Base-by-base conservation (phyloP, 2,888 invertebrate species). In the Ganaspis brasiliensis region DNA sequence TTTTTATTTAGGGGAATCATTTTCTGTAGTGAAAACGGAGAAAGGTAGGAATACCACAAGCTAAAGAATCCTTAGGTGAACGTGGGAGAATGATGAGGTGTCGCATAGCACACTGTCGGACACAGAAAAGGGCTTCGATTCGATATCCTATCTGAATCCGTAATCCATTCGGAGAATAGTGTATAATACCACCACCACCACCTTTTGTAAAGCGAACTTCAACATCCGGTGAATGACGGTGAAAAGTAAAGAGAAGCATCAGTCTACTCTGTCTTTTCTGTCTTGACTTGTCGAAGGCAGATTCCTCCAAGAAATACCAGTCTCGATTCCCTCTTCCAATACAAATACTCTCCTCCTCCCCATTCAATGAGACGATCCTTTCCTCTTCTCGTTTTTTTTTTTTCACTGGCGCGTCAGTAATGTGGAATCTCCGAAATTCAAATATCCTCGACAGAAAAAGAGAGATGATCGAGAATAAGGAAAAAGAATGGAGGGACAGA, bases 81-180 rank as follows among this genome's bases (percentile, higher is more conserved):
- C 84, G 85, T 86, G 83, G 80, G 63, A 84, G 86, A 87, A 87
- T 84, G 87, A 87, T 84, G 84, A 87, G 86, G 86, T 86, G 86
- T 85, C 84, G 84, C 81, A 45, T 75, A 72, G 67, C 73, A 78
- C 75, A 75, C 73, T 79, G 79, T 82, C 78, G 82, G 80, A 81
- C 80, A 82, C 77, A 79, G 75, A 74, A 59, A 73, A 73, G 79
- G 79, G 81, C 81, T 86, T 81, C 79, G 79, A 78, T 77, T 79
- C 73, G 79, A 82, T 79, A 86, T 88, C 86, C 87, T 81, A 88
- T 88, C 84, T 86, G 88, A 88, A 87, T 88, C 85, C 84, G 87
- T 88, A 87, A 88, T 88, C 86, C 87, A 87, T 87, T 88, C 84
- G 82, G 82, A 83, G 87, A 87, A 61, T 63, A 77, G 75, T 71